Evolutionary conservation across 2,888 invertebrate species (phyloP).

Genomic region (Morpho achilles): DNA sequence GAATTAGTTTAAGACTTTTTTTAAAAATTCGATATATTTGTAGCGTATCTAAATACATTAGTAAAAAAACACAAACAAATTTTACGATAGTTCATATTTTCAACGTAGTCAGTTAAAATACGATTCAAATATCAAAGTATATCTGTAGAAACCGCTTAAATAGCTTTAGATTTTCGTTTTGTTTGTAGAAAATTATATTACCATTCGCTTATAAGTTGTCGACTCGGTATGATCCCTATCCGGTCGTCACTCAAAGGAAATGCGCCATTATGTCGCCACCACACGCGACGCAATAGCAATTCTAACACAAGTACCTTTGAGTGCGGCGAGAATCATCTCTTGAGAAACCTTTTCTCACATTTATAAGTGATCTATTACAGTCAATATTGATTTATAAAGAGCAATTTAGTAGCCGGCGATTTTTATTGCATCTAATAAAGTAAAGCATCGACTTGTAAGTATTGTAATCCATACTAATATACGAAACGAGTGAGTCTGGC

Average conservation of each 20-base stretch:
- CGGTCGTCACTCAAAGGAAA: conserved; percentile 72
- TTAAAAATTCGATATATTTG: no score
- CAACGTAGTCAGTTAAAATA: neutral
- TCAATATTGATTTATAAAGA: neutral
- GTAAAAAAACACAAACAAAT: no score
- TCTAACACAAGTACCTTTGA: conserved; percentile 62
- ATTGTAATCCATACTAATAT: no score
- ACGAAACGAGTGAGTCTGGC: no score
- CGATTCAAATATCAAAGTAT: no score
- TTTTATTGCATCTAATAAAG: no score
- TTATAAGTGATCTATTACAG: neutral
- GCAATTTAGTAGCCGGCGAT: no score
- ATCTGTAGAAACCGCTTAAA: no score
- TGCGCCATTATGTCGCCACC: conserved; percentile 69
- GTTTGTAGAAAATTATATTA: conserved; percentile 4
- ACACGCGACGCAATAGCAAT: conserved; percentile 64
- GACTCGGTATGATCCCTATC: conserved; percentile 32
- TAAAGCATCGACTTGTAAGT: no score
- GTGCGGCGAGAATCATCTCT: conserved; percentile 17
- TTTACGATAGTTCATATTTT: neutral
- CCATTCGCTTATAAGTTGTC: conserved; percentile 23
- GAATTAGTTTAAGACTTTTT: no score
- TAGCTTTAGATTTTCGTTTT: neutral
- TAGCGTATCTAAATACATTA: no score
- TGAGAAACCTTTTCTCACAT: conserved; percentile 1